These are phyloP conservation scores for Drusus annulatus DNA, from an alignment of 1,140 invertebrate genomes.

Conservation along the genomic window DNA sequence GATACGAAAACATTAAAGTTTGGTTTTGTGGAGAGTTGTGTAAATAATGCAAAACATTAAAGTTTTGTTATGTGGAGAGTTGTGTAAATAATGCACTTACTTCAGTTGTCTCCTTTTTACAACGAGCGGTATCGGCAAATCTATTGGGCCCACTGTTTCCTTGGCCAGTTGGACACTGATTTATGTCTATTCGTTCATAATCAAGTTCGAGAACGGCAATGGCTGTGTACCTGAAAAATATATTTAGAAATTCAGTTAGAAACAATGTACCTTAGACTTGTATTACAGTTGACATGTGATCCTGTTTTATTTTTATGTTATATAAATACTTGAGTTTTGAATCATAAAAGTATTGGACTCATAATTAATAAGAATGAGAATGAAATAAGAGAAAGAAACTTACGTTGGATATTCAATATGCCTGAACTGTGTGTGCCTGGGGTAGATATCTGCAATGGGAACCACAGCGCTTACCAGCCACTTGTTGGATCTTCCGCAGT, in stretches of 20 bases:
- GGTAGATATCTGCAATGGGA: conserved; percentile 96
- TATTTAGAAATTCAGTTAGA: not conserved
- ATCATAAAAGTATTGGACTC: too few relatives aligned
- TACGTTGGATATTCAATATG: conserved; percentile 97
- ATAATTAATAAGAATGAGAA: too few relatives aligned
- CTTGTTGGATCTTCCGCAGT: conserved; percentile 95
- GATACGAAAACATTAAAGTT: too few relatives aligned
- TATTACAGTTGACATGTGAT: too few relatives aligned
- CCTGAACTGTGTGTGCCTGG: conserved; percentile 93
- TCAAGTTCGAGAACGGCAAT: conserved; percentile 96
- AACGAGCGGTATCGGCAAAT: conserved; percentile 92
- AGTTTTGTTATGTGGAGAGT: too few relatives aligned
- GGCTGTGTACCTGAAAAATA: conserved; percentile 86
- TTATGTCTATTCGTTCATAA: conserved; percentile 97
- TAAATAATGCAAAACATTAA: too few relatives aligned
- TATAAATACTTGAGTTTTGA: too few relatives aligned
- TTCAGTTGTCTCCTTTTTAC: conserved; percentile 94
- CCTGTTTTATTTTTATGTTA: too few relatives aligned
- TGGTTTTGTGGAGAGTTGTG: too few relatives aligned
- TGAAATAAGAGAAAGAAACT: conserved; percentile 63
- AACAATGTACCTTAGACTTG: not conserved
- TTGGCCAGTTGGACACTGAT: conserved; percentile 92
- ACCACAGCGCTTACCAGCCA: conserved; percentile 95
- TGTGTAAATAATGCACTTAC: conserved; percentile 70
- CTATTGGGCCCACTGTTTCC: conserved; percentile 92